Evolutionary conservation across 2,888 invertebrate species (phyloP).

Genomic region (Campoplex capitator): DNA sequence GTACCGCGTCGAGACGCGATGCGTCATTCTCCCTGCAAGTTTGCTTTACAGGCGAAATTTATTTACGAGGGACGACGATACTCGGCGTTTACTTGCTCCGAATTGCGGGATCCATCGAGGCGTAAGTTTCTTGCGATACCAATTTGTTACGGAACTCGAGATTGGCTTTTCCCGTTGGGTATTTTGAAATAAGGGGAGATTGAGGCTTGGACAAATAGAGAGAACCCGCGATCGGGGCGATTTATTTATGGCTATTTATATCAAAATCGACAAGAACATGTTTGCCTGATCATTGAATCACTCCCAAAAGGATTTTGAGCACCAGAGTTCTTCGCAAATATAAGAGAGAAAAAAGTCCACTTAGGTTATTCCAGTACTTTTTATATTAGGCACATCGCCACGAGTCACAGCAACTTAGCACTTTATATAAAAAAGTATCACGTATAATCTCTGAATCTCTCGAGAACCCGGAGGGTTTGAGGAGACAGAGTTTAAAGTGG

Average conservation of each 20-base stretch:
- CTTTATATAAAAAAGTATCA: conserved; percentile 41
- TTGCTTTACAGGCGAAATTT: conserved; percentile 17
- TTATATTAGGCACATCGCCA: conserved; percentile 4
- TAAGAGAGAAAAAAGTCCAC: background rate
- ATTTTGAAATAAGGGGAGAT: conserved; percentile 8
- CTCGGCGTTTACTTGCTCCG: conserved; percentile 44
- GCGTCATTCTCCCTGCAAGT: conserved; percentile 68
- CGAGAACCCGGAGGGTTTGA: conserved; percentile 11
- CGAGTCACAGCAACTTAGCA: conserved; percentile 46
- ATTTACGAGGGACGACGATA: conserved; percentile 18
- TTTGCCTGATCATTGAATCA: background rate
- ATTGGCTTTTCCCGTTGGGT: conserved; percentile 61
- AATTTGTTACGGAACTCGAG: conserved; percentile 68
- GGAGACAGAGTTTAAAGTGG: conserved; percentile 51
- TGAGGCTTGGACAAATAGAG: background rate
- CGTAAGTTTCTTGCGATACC: conserved; percentile 75
- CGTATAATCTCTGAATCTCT: conserved; percentile 51
- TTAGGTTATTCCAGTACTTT: background rate
- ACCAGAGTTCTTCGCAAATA: background rate
- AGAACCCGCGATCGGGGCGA: conserved; percentile 25
- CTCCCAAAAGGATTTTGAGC: background rate
- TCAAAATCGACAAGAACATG: conserved; percentile 7
- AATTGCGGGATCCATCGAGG: conserved; percentile 71
- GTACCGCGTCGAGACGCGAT: conserved; percentile 56
- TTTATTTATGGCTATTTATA: conserved; percentile 51